Conservation (phyloP, 1,140 invertebrate genomes). For the Batillaria attramentaria region DNA sequence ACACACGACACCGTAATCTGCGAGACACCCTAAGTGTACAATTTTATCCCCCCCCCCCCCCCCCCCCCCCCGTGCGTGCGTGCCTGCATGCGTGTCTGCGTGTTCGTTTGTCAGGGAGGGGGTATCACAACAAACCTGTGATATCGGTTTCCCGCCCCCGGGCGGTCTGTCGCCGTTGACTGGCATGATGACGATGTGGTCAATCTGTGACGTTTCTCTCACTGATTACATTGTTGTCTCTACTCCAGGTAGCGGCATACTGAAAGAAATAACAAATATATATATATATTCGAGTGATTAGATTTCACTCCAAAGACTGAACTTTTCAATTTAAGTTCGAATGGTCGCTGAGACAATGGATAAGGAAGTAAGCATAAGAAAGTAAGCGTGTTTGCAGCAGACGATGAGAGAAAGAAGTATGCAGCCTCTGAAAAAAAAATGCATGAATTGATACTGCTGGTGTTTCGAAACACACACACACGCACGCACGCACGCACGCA, state of each 20-base stretch:
- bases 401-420: background rate
- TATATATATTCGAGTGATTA: background rate
- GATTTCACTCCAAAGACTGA: background rate
- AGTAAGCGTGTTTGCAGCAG: background rate
- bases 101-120: background rate
- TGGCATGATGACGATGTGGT: too few species aligned
- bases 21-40: background rate
- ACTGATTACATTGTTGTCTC: too few species aligned
- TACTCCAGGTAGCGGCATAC: too few species aligned
- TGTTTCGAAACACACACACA: background rate
- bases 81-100: background rate
- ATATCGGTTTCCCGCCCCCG: too few species aligned
- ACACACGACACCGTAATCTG: background rate
- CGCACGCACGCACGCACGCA: background rate
- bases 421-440: too few species aligned
- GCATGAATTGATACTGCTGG: background rate
- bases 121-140: too few species aligned
- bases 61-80: background rate
- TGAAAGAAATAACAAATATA: too few species aligned
- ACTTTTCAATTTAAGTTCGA: background rate
- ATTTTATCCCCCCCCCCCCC: background rate
- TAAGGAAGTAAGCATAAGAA: background rate
- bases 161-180: too few species aligned
- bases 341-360: background rate
- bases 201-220: too few species aligned